Evolutionary conservation across 2,888 invertebrate genomes (phyloP).

Genomic region (Parnassius orleans): DNA sequence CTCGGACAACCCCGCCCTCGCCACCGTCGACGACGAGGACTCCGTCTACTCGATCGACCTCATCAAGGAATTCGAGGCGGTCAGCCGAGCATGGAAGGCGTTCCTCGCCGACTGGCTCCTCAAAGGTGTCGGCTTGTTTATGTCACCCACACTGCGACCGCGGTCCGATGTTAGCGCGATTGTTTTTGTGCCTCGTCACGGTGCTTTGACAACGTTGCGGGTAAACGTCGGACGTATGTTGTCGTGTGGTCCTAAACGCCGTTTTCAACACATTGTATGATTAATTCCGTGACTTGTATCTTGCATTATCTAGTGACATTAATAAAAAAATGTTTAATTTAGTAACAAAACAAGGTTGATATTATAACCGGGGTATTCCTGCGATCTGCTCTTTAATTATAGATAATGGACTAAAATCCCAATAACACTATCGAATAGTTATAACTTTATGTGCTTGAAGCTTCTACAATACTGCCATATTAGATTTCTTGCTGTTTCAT

Average conservation of each 20-base stretch:
- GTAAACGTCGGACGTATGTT: background rate
- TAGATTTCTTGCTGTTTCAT: too few relatives aligned
- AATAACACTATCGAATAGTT: too few relatives aligned
- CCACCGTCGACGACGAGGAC: constrained; percentile 81
- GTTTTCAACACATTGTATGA: background rate
- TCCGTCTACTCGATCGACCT: constrained; percentile 89
- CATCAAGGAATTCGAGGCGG: constrained; percentile 92
- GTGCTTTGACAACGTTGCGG: constrained; percentile 2
- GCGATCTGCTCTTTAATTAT: too few relatives aligned
- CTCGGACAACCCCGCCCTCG: constrained; percentile 88
- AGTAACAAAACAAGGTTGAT: too few relatives aligned
- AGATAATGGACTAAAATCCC: too few relatives aligned
- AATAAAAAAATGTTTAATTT: background rate
- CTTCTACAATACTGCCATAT: too few relatives aligned
- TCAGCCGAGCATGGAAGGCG: constrained; percentile 88
- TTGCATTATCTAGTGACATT: background rate
- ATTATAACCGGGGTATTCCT: too few relatives aligned
- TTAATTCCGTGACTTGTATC: background rate
- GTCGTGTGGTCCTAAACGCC: constrained; percentile 5
- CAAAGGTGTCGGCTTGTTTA: constrained; percentile 63
- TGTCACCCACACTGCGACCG: constrained; percentile 34
- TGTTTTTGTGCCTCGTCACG: constrained; percentile 17
- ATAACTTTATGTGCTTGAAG: too few relatives aligned
- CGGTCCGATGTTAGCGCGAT: constrained; percentile 14
- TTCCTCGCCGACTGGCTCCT: constrained; percentile 86